These are phyloP conservation scores for Triops longicaudatus DNA, from an alignment of 1,140 invertebrate genomes.

Conservation along the genomic window DNA sequence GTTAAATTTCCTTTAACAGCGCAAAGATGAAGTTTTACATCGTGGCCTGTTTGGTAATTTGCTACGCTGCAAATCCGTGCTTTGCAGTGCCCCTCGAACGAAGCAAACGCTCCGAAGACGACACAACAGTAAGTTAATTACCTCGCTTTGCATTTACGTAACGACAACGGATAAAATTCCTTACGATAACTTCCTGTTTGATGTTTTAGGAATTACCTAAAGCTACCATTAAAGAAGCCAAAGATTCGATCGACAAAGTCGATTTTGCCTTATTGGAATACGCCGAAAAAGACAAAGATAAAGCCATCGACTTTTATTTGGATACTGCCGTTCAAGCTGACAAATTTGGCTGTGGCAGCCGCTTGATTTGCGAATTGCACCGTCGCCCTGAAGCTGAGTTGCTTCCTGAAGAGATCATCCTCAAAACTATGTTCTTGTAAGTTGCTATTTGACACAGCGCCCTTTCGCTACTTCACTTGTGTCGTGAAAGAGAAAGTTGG, in stretches of 20 bases:
- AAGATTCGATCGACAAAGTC: conserved; percentile 25
- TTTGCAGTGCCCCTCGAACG: neutral
- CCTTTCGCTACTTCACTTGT: neutral
- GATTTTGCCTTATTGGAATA: conserved; percentile 28
- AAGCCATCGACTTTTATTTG: conserved; percentile 25
- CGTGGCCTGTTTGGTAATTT: neutral
- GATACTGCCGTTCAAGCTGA: conserved; percentile 27
- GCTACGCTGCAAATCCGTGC: conserved; percentile 1
- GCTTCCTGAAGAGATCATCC: conserved; percentile 23
- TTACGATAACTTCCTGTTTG: neutral
- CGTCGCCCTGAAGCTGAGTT: conserved; percentile 20
- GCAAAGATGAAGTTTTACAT: neutral
- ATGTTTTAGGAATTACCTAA: neutral
- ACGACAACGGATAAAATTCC: neutral
- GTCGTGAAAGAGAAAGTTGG: neutral
- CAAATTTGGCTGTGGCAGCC: conserved; percentile 27
- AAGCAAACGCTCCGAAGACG: neutral
- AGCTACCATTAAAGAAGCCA: conserved; percentile 21
- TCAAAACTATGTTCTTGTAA: conserved; percentile 28
- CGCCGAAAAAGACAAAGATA: conserved; percentile 26
- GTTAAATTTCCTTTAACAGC: neutral
- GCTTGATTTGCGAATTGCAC: conserved; percentile 26
- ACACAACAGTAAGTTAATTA: conserved; percentile 1
- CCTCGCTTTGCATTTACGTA: neutral
- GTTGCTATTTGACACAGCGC: neutral